Evolutionary conservation across 1,140 invertebrate species (phyloP), one percentile per base, ranked within the genome.

Genomic region (Thereuonema tuberculata): DNA sequence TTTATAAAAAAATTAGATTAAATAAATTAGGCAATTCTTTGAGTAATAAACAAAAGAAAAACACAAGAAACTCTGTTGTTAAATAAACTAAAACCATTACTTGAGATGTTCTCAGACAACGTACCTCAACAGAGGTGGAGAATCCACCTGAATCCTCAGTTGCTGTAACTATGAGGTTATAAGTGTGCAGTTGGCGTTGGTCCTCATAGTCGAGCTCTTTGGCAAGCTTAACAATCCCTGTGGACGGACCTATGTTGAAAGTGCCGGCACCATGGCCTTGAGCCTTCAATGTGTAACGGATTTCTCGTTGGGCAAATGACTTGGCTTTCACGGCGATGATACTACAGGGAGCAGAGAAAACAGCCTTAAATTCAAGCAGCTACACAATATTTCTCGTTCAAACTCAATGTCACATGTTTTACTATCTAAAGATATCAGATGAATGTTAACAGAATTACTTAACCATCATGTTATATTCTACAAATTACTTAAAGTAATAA

Each of bases 311-410:
- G 56, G 92, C 91, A 73, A 95, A 95, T 2, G 91, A 94, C 73
- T 94, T 94, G 0, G 92, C 91, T 77, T 94, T 94, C 59, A 95
- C 90, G 46, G 90, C 93, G 72, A 95, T 94, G 46, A 95, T 94
- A 70, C 88, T 92, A 78, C 25, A 84, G 83, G 66, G 65, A 56
- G 61, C 43, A 57, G 48, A 56, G 31, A 37, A 5, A 37, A 37
- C 31, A n/a, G n/a, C n/a, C n/a, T n/a, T n/a, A n/a, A 55, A 61
- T n/a, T n/a, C n/a, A n/a, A n/a, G n/a, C n/a, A n/a, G n/a, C n/a
- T 52, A n/a, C n/a, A n/a, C n/a, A n/a, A n/a, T n/a, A n/a, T n/a
- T n/a, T n/a, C n/a, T n/a, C n/a, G n/a, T n/a, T n/a, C n/a, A n/a
- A n/a, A n/a, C n/a, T n/a, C n/a, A n/a, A n/a, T n/a, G n/a, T n/a